Conservation (phyloP, 1,140 invertebrate species). For the Neodiprion fabricii region DNA sequence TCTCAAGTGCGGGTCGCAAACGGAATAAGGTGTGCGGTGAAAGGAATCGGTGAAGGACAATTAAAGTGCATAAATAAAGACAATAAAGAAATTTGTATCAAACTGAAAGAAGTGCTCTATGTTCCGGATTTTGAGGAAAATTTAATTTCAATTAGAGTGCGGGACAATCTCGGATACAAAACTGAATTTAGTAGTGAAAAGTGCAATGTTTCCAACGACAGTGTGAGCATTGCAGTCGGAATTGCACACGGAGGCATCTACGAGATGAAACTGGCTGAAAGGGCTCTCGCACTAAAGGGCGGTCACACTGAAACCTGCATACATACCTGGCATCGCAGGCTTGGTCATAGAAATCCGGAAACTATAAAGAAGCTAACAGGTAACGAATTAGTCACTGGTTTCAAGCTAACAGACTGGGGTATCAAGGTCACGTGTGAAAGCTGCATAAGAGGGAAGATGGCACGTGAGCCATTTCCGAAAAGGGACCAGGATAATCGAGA, state of each 20-base stretch:
- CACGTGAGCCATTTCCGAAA: conserved; percentile 14
- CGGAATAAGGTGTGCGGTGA: neutral
- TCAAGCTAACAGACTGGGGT: conserved; percentile 21
- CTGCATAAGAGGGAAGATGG: conserved; percentile 29
- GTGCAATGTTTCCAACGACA: neutral
- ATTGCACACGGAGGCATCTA: conserved; percentile 10
- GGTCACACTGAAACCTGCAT: conserved; percentile 17
- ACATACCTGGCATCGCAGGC: conserved; percentile 35
- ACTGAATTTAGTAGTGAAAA: neutral
- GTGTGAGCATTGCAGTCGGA: conserved; percentile 7
- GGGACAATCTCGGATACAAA: conserved; percentile 5
- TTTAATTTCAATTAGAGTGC: conserved; percentile 12
- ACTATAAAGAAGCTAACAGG: conserved; percentile 27
- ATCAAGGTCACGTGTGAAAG: conserved; percentile 12
- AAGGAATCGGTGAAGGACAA: conserved; percentile 15
- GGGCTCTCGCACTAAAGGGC: neutral
- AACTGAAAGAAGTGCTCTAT: conserved; percentile 15
- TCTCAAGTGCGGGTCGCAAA: conserved; percentile 9
- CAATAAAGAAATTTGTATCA: neutral
- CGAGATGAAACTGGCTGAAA: conserved; percentile 2
- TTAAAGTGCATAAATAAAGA: conserved; percentile 10
- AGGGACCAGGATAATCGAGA: conserved; percentile 13
- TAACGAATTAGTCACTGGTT: conserved; percentile 26
- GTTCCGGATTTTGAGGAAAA: conserved; percentile 16
- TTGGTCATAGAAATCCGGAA: conserved; percentile 32